These are phyloP conservation scores for Morone saxatilis DNA, from an alignment of 2,113 vertebrate genomes.

Conservation along the genomic window DNA sequence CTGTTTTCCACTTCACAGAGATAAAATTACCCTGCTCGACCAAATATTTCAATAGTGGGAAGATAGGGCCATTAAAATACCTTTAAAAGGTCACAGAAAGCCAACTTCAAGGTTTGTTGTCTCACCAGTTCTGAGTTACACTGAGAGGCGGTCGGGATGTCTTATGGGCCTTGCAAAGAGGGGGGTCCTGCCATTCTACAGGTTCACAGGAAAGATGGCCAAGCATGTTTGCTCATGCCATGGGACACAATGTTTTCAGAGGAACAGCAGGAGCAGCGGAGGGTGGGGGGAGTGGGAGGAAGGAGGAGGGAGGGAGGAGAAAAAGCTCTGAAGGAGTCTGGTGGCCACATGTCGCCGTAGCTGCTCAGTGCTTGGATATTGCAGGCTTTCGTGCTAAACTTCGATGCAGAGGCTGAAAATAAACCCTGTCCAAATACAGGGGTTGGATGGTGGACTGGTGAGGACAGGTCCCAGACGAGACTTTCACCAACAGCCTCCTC, in stretches of 20 bases:
- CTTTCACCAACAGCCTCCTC: constrained; percentile 54
- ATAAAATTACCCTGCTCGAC: constrained; percentile 49
- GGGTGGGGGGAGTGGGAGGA: constrained; percentile 19
- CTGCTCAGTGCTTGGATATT: constrained; percentile 69
- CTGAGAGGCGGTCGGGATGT: constrained; percentile 38
- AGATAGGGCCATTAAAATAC: constrained; percentile 76
- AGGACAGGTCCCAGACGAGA: constrained; percentile 65
- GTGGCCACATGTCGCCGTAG: constrained; percentile 85
- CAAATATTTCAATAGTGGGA: constrained; percentile 68
- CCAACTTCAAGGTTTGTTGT: constrained; percentile 74
- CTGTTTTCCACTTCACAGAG: constrained; percentile 41
- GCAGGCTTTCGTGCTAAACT: constrained; percentile 79
- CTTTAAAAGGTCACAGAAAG: constrained; percentile 77
- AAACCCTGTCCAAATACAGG: constrained; percentile 78
- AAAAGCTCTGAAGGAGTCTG: constrained; percentile 77
- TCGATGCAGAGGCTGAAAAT: constrained; percentile 72
- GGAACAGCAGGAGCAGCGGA: constrained; percentile 72
- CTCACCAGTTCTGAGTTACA: constrained; percentile 67
- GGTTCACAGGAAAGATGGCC: constrained; percentile 71
- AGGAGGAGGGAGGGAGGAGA: constrained; percentile 34
- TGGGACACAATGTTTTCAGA: constrained; percentile 76
- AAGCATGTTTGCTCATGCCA: constrained; percentile 82
- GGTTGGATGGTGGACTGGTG: constrained; percentile 57
- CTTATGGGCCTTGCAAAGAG: constrained; percentile 62
- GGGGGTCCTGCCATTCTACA: constrained; percentile 69